Evolutionary conservation across 2,113 vertebrate species (phyloP).

Genomic region (Centrocercus urophasianus): DNA sequence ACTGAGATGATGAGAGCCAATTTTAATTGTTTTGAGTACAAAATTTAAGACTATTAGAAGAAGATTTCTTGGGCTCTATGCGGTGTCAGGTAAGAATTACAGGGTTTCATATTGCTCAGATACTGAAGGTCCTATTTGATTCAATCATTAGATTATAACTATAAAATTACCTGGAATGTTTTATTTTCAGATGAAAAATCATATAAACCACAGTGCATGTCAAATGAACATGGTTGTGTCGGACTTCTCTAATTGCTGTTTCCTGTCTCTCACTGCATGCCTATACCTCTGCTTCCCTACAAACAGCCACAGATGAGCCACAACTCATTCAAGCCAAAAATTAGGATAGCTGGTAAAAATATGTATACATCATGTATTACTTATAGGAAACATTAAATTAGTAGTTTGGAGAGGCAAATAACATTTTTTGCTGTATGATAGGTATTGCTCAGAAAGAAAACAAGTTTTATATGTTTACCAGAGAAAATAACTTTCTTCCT

Average conservation of each 20-base stretch:
- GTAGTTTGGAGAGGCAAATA: neutral
- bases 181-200: neutral
- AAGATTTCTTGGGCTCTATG: neutral
- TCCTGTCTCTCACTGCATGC: neutral
- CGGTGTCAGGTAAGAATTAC: neutral
- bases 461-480: neutral
- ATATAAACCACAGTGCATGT: fast-evolving
- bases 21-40: neutral
- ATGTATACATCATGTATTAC: neutral
- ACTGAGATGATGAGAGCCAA: neutral
- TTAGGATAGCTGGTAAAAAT: neutral
- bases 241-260: neutral
- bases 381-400: neutral
- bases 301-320: neutral
- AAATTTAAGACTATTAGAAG: conserved; percentile 5
- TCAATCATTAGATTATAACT: neutral
- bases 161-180: neutral
- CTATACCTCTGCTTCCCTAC: fast-evolving
- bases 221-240: neutral
- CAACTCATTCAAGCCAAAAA: neutral
- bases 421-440: neutral
- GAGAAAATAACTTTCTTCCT: neutral
- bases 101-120: neutral
- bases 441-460: neutral
- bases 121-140: neutral